Evolutionary conservation across 37 sponge, comb jelly and placozoan genomes (phyloP).

Genomic region (Bolinopsis microptera): DNA sequence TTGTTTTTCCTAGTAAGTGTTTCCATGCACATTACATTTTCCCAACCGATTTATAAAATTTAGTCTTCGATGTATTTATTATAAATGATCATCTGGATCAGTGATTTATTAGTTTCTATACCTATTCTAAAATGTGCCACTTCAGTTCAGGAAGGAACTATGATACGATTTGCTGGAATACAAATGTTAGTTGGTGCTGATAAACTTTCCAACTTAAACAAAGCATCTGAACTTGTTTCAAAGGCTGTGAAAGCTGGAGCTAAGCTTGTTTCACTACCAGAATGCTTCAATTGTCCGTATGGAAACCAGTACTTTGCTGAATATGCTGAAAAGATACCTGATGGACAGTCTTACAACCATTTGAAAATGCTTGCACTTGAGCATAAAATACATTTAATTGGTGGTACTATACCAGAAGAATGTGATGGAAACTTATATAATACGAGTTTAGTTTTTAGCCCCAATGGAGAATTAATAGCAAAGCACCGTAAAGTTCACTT

Average conservation of each 20-base stretch:
- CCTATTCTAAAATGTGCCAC: no score
- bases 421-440: conserved; percentile 86
- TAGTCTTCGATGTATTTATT: no score
- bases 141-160: no score
- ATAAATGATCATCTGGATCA: no score
- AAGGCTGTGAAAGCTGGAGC: conserved; percentile 83
- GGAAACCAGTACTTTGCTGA: conserved; percentile 83
- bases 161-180: conserved; percentile 79
- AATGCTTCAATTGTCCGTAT: conserved; percentile 97
- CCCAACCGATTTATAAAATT: no score
- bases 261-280: conserved; percentile 82
- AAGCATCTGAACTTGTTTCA: conserved; percentile 74
- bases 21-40: no score
- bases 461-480: conserved; percentile 80
- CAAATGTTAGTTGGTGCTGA: conserved; percentile 81
- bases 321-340: conserved; percentile 91
- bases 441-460: conserved; percentile 82
- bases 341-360: conserved; percentile 70
- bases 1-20: no score
- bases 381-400: conserved; percentile 77
- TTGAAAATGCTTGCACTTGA: conserved; percentile 82
- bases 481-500: conserved; percentile 94
- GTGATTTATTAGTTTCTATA: no score
- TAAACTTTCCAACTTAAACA: conserved; percentile 76
- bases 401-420: conserved; percentile 94